Evolutionary conservation across 2,113 vertebrate genomes (phyloP).

Genomic region (Herpailurus yagouaroundi): DNA sequence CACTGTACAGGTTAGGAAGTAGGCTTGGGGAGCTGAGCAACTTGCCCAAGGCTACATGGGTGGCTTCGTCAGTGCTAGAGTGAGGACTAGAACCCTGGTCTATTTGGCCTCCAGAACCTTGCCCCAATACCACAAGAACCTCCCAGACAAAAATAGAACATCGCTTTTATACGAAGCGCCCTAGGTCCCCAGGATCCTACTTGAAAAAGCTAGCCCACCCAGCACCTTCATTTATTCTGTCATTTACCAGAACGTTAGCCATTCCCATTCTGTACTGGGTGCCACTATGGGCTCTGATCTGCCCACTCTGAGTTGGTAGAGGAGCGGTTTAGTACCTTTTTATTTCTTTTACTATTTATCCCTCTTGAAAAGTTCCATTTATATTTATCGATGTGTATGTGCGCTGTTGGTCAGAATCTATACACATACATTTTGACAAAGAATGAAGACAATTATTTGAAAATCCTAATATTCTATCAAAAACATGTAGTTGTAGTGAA

Average conservation of each 20-base stretch:
- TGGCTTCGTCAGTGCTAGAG: neutral
- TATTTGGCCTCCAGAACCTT: neutral
- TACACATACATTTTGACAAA: neutral
- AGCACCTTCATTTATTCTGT: neutral
- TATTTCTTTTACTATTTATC: neutral
- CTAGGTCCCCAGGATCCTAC: neutral
- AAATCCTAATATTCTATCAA: neutral
- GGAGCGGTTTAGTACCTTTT: neutral
- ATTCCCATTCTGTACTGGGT: neutral
- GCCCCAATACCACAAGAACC: neutral
- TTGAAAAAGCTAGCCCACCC: neutral
- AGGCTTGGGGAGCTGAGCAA: neutral
- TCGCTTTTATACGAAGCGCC: neutral
- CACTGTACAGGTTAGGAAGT: neutral
- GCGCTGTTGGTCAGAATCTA: neutral
- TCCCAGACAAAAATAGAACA: neutral
- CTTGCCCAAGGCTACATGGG: neutral
- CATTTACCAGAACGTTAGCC: neutral
- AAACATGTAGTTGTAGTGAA: neutral
- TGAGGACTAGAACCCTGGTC: neutral
- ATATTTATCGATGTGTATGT: neutral
- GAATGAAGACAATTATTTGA: slow-evolving; percentile 7
- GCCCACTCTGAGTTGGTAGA: neutral
- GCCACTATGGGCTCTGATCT: neutral
- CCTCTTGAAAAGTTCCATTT: neutral